Conservation (phyloP, 2,888 invertebrate genomes). For the Dendrolimus pini region DNA sequence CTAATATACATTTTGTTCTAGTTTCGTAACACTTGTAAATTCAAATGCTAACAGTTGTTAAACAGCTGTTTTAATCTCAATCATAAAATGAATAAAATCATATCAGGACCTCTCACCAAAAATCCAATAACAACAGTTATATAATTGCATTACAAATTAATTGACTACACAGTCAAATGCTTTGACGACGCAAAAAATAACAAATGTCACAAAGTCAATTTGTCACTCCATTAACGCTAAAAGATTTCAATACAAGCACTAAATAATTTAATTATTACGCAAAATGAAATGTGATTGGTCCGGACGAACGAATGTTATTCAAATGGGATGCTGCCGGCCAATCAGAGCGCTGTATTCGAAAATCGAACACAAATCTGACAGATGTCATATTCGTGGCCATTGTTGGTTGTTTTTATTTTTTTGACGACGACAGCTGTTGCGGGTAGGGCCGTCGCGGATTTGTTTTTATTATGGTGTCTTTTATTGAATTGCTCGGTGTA, state of each 20-base stretch:
- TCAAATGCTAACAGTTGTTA: background rate
- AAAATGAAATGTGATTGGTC: slow-evolving; percentile 35
- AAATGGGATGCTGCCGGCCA: slow-evolving; percentile 36
- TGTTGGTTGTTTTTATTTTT: slow-evolving; percentile 56
- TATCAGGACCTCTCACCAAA: too few relatives aligned
- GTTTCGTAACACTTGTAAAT: too few relatives aligned
- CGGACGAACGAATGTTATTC: slow-evolving; percentile 37
- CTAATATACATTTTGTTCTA: too few relatives aligned
- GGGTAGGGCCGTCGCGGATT: slow-evolving; percentile 27
- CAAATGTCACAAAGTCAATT: slow-evolving; percentile 47
- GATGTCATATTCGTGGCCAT: slow-evolving; percentile 62
- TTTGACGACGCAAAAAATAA: slow-evolving; percentile 21
- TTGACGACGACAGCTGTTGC: slow-evolving; percentile 59
- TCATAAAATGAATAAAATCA: background rate
- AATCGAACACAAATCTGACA: slow-evolving; percentile 54
- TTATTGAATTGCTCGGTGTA: slow-evolving; percentile 1
- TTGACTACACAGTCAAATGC: background rate
- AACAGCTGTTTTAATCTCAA: background rate
- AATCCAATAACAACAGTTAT: background rate
- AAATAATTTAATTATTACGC: slow-evolving; percentile 56
- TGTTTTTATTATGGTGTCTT: slow-evolving; percentile 4
- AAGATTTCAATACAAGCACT: slow-evolving; percentile 34
- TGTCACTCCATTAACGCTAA: slow-evolving; percentile 51
- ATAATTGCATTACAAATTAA: background rate
- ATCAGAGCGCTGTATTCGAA: slow-evolving; percentile 26